phyloP scores from a whole-genome alignment of 2,797 vertebrate species.

The Chiroxiphia lanceolata region DNA sequence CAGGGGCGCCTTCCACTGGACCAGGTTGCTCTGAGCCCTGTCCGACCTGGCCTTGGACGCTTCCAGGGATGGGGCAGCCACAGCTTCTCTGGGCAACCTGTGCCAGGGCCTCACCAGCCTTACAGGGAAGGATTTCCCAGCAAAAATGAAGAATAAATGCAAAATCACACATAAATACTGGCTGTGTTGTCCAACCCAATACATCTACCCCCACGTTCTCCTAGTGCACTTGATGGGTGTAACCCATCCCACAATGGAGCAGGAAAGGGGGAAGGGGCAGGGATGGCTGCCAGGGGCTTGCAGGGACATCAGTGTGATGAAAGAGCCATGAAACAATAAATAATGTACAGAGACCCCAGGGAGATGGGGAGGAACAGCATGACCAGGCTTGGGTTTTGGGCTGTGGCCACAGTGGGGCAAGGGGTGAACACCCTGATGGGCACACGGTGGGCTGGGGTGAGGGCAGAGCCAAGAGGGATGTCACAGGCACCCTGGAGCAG shows the following conservation, averaged over 20 bases:
- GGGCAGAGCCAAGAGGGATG: neutral
- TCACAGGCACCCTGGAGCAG: neutral
- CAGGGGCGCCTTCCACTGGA: neutral
- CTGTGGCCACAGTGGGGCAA: fast-evolving
- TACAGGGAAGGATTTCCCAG: neutral
- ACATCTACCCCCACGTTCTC: neutral
- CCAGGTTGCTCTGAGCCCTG: fast-evolving
- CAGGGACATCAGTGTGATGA: neutral
- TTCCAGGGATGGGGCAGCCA: neutral
- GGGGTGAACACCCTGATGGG: neutral
- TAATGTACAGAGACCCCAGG: neutral
- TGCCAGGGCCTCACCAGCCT: fast-evolving
- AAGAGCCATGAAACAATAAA: neutral
- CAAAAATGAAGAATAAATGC: neutral
- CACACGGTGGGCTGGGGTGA: fast-evolving
- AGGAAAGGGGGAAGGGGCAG: neutral
- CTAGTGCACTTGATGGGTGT: neutral
- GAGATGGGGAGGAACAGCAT: neutral
- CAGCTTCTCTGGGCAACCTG: neutral
- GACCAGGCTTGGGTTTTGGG: neutral
- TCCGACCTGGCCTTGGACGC: neutral
- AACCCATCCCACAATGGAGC: too few relatives aligned
- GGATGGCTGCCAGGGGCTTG: neutral
- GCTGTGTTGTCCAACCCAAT: neutral
- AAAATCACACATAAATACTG: neutral